Evolutionary conservation across 2,113 vertebrate genomes (phyloP).

Genomic region (Grallaria varia): DNA sequence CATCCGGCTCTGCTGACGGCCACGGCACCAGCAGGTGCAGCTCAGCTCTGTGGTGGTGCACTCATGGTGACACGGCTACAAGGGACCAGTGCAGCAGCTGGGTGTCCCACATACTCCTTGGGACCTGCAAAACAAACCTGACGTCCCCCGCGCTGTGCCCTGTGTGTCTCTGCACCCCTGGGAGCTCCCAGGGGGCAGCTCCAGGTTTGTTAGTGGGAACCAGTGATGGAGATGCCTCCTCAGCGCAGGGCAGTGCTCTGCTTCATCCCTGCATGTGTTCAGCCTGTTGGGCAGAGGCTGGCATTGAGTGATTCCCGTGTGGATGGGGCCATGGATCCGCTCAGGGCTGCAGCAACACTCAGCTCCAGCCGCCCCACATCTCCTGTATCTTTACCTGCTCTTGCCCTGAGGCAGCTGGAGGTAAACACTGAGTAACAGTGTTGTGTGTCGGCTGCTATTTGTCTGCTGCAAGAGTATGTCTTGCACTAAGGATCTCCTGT

Average conservation of each 20-base stretch:
- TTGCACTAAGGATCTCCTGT: neutral
- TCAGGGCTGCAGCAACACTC: rapidly evolving
- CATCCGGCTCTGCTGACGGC: rapidly evolving
- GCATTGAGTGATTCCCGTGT: neutral
- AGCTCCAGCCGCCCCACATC: neutral
- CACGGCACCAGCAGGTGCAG: neutral
- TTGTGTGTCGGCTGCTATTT: slow-evolving; percentile 7
- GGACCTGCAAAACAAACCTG: neutral
- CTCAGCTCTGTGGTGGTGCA: neutral
- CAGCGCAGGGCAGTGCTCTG: neutral
- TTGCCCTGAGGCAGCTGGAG: slow-evolving; percentile 22
- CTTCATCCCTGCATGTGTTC: neutral
- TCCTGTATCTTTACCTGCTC: neutral
- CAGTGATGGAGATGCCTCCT: too few species aligned
- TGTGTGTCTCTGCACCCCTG: too few species aligned
- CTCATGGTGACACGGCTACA: too few species aligned
- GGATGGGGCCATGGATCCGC: rapidly evolving
- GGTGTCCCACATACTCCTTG: too few species aligned
- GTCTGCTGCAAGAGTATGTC: neutral
- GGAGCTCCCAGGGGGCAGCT: neutral
- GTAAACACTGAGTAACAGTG: neutral
- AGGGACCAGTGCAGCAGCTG: neutral
- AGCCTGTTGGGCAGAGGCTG: neutral
- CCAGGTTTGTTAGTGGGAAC: rapidly evolving
- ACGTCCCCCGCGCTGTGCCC: rapidly evolving